phyloP scores from a whole-genome alignment of 1,140 invertebrate species.

The Cydia fagiglandana region DNA sequence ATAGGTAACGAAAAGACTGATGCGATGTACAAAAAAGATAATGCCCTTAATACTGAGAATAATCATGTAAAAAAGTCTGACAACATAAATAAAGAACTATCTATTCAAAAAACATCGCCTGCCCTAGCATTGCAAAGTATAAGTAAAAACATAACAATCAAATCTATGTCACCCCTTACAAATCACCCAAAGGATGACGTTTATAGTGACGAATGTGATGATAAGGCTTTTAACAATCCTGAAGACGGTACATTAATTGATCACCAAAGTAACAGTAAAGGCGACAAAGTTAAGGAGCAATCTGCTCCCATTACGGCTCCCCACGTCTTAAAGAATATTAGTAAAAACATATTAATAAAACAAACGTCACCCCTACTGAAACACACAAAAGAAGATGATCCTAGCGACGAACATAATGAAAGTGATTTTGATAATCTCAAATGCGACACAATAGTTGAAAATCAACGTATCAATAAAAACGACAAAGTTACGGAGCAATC shows the following conservation, averaged over 20 bases:
- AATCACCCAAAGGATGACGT: conserved; percentile 26
- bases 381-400: conserved; percentile 34
- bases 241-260: conserved; percentile 12
- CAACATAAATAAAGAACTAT: background rate
- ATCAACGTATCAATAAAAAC: conserved; percentile 6
- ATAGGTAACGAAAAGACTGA: conserved; percentile 29
- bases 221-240: background rate
- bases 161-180: background rate
- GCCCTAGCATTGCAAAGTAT: background rate
- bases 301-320: conserved; percentile 33
- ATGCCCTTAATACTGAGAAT: conserved; percentile 36
- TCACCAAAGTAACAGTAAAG: conserved; percentile 26
- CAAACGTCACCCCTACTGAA: conserved; percentile 39
- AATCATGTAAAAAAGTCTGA: conserved; percentile 41
- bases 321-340: conserved; percentile 47
- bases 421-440: background rate
- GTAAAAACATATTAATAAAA: conserved; percentile 53
- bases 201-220: conserved; percentile 35
- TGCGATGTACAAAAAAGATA: conserved; percentile 24
- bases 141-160: conserved; percentile 25
- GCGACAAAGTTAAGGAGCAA: conserved; percentile 32
- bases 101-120: background rate
- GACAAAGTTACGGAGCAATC: background rate
- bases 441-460: background rate
- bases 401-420: conserved; percentile 33